Evolutionary conservation across 2,797 vertebrate genomes (phyloP), one percentile per base, ranked within the genome.

Genomic region (Pygocentrus nattereri): DNA sequence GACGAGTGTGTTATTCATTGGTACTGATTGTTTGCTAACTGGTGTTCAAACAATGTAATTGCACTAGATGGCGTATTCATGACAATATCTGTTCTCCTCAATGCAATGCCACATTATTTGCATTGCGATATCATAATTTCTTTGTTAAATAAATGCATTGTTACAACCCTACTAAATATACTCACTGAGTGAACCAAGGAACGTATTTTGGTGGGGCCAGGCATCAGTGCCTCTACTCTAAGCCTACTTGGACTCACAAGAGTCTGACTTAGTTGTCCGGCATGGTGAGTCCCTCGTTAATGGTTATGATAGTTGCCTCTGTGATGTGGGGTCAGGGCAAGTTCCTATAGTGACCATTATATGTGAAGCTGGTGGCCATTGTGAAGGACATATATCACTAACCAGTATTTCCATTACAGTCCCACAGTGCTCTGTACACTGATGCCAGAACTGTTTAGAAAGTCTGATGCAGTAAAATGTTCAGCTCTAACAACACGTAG

Each of bases 401-500:
- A 41, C 44, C 19, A 23, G 11, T 11, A 4, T 16, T 67, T 23
- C 34, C 21, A 23, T 78, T 18, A 30, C 50, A 64, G 25, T 81
- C 15, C 21, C 23, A 64, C 30, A 38, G n/a, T 34, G 34, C 56
- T 49, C 52, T 25, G 15, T 44, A 38, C 62, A 31, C 72, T 74
- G 72, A 47, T 76, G n/a, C 34, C 4, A 49, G 59, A 19, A 38
- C 38, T 7, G 34, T 44, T 70, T 81, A 50, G 13, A 25, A 34
- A 15, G 59, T 7, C 16, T 41, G 21, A 18, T 41, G 38, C 15
- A 50, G 64, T 62, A 68, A 38, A 44, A 13, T 62, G 68, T 74
- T 59, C 44, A 27, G 31, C 38, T 58, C 49, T 47, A 83, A 77
- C 38, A 68, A 59, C 73, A 68, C 34, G 52, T 25, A 56, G 67